Percentiles rank a stretch among this genome's conserved stretches.
These are phyloP conservation scores for Dicrostonyx torquatus DNA, from an alignment of 2,797 vertebrate genomes.

Conservation along the genomic window DNA sequence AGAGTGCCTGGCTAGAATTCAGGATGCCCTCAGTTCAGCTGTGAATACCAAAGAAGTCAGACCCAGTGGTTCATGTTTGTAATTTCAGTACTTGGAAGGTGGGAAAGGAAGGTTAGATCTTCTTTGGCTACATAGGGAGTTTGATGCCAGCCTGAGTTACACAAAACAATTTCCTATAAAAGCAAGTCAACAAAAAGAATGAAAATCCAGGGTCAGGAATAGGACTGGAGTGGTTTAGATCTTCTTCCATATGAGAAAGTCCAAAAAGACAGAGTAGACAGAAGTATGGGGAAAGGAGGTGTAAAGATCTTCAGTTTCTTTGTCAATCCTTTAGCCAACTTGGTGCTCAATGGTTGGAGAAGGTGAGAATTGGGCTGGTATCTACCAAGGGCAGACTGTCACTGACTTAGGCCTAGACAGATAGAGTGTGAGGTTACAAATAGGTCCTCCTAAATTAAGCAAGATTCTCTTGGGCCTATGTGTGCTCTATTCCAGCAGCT, in stretches of 20 bases:
- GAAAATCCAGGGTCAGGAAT: background rate
- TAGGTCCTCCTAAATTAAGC: background rate
- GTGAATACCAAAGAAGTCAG: background rate
- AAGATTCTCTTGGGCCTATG: background rate
- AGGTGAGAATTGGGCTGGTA: background rate
- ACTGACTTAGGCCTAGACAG: background rate
- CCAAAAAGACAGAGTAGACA: background rate
- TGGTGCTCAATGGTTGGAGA: too few relatives aligned
- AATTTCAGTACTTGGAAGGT: background rate
- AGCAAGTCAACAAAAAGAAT: background rate
- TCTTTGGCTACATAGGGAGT: background rate
- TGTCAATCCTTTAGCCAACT: background rate
- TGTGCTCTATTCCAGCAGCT: too few relatives aligned
- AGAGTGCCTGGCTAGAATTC: background rate
- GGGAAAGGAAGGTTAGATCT: background rate
- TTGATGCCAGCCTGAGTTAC: background rate
- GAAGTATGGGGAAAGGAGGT: rapidly evolving
- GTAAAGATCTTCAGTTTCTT: background rate
- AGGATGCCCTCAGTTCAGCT: background rate
- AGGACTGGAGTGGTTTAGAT: too few relatives aligned
- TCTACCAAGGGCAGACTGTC: background rate
- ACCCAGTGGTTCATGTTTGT: background rate
- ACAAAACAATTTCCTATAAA: background rate
- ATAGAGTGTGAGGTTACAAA: background rate
- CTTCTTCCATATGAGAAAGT: background rate